These are phyloP conservation scores for Steinernema feltiae DNA, from an alignment of 1,140 invertebrate genomes.

Conservation along the genomic window DNA sequence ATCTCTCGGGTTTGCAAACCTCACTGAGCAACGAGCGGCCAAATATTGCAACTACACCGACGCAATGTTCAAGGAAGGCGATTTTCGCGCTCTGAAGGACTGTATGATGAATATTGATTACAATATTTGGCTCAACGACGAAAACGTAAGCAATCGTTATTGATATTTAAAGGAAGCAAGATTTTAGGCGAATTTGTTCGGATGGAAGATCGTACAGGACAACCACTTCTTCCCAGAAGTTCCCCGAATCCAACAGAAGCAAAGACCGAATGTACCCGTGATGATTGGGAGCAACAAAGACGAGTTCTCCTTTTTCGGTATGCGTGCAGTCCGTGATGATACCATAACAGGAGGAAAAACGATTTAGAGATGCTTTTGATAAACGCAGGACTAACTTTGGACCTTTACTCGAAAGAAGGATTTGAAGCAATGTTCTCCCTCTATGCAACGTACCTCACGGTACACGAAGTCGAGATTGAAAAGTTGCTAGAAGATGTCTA, in stretches of 20 bases:
- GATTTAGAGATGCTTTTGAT: constrained; percentile 7
- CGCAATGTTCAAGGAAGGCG: background rate
- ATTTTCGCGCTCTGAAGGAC: background rate
- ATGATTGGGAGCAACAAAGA: constrained; percentile 19
- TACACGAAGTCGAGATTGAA: background rate
- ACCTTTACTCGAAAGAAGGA: background rate
- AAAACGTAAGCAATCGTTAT: background rate
- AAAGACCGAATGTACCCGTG: constrained; percentile 1
- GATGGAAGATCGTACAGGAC: constrained; percentile 10
- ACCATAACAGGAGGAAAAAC: no score
- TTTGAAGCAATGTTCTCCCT: background rate
- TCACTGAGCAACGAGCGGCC: background rate
- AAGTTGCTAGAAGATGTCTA: constrained; percentile 17
- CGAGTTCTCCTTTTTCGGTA: constrained; percentile 15
- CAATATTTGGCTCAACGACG: background rate
- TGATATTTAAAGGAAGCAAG: background rate
- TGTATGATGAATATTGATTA: background rate
- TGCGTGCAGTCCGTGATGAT: no score
- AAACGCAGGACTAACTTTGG: background rate
- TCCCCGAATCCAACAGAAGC: background rate
- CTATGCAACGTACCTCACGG: background rate
- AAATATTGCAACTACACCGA: background rate
- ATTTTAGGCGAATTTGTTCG: constrained; percentile 10
- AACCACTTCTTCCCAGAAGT: constrained; percentile 17
- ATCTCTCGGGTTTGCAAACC: constrained; percentile 16